phyloP scores from a whole-genome alignment of 2,888 invertebrate genomes.

The Aspidiotus rigidus region DNA sequence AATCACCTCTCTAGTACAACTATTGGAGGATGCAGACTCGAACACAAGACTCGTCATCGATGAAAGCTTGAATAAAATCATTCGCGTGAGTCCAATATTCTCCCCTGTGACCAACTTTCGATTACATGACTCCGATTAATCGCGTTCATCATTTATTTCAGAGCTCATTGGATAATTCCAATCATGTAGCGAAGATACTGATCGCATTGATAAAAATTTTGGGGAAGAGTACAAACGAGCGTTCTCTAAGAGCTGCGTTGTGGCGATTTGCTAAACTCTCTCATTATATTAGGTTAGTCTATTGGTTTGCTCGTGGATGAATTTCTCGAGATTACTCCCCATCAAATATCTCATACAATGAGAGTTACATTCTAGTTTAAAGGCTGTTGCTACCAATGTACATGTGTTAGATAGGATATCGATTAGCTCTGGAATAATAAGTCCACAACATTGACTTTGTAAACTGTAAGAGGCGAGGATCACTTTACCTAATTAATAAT shows the following conservation, averaged over 20 bases:
- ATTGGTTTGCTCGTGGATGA: background rate
- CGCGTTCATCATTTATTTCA: background rate
- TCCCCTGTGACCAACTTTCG: too few species aligned
- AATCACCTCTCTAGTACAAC: conserved; percentile 58
- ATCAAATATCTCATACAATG: too few species aligned
- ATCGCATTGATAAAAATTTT: conserved; percentile 75
- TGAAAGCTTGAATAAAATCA: conserved; percentile 69
- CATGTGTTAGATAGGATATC: too few species aligned
- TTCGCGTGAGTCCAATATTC: conserved; percentile 48
- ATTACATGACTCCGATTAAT: too few species aligned
- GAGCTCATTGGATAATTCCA: conserved; percentile 22
- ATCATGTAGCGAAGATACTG: conserved; percentile 60
- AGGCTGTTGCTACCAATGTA: too few species aligned
- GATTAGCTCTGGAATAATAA: too few species aligned
- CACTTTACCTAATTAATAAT: too few species aligned
- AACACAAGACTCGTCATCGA: conserved; percentile 71
- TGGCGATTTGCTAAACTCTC: conserved; percentile 66
- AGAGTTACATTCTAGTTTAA: too few species aligned
- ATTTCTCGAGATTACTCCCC: too few species aligned
- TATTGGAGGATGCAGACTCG: conserved; percentile 67
- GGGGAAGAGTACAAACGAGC: conserved; percentile 62
- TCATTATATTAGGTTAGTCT: conserved; percentile 52
- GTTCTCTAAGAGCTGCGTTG: conserved; percentile 65
- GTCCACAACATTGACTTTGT: too few species aligned
- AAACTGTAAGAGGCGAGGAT: too few species aligned